phyloP scores from a whole-genome alignment of 2,113 vertebrate species.

The Chlorodrepanis virens region DNA sequence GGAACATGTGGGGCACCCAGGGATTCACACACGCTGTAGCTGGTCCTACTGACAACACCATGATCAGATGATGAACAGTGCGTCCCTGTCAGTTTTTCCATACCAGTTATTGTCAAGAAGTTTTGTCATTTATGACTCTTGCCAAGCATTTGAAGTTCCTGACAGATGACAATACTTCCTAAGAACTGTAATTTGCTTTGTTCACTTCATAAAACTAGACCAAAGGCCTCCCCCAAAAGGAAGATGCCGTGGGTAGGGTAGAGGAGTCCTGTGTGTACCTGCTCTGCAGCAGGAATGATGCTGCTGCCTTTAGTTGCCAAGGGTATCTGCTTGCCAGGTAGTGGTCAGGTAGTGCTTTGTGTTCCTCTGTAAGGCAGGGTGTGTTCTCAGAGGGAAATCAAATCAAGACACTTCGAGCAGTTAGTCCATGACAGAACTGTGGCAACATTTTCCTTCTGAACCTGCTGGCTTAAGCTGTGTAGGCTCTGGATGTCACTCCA shows the following conservation, averaged over 20 bases:
- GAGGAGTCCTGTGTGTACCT: background rate
- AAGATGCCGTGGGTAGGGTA: background rate
- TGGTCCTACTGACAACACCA: background rate
- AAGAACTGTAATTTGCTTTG: background rate
- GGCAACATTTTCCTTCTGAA: background rate
- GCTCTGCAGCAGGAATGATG: background rate
- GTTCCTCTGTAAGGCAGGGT: background rate
- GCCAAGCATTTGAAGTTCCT: background rate
- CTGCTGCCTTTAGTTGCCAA: background rate
- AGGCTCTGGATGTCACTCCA: background rate
- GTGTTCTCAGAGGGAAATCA: background rate
- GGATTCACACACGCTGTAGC: background rate
- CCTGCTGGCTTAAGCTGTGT: background rate
- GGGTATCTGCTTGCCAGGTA: background rate
- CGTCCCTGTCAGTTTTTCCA: background rate
- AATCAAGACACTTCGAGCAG: background rate
- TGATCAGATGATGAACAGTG: background rate
- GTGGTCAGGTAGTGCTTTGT: background rate
- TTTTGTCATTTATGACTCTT: background rate
- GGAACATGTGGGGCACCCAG: fast-evolving
- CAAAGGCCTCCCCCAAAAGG: background rate
- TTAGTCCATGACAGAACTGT: background rate
- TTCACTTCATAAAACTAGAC: background rate
- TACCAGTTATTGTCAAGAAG: background rate
- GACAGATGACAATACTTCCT: background rate